Evolutionary conservation across 2,797 vertebrate genomes (phyloP).

Genomic region (Parauchenoglanis punctatus): DNA sequence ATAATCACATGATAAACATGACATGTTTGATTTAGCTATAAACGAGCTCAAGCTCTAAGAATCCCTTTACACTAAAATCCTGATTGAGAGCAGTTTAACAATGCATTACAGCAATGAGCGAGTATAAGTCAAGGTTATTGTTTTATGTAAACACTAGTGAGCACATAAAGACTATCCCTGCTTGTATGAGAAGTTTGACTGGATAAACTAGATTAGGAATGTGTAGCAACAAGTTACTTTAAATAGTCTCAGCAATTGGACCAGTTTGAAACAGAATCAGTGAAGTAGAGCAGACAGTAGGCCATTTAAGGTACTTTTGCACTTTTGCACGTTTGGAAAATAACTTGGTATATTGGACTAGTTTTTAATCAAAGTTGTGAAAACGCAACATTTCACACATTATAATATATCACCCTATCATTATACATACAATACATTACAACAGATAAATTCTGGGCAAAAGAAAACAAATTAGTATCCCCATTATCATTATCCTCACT

Average conservation of each 20-base stretch:
- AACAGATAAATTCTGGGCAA: too few species aligned
- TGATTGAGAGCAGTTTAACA: neutral
- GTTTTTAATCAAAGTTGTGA: too few species aligned
- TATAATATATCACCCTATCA: too few species aligned
- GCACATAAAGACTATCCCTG: neutral
- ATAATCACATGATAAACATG: neutral
- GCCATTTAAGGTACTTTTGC: too few species aligned
- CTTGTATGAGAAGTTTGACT: neutral
- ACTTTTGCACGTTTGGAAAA: neutral
- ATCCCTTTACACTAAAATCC: neutral
- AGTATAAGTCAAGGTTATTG: neutral
- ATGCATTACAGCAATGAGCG: neutral
- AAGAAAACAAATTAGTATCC: too few species aligned
- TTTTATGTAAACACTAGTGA: neutral
- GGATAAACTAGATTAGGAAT: slow-evolving; percentile 30
- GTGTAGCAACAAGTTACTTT: neutral
- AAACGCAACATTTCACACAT: too few species aligned
- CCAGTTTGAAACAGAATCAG: neutral
- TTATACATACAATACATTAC: too few species aligned
- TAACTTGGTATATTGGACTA: neutral
- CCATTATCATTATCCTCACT: too few species aligned
- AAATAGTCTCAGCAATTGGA: slow-evolving; percentile 5
- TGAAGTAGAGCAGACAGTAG: neutral
- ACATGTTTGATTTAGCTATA: neutral
- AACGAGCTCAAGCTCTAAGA: neutral